These are phyloP conservation scores for Chionis minor DNA, from an alignment of 2,113 vertebrate species.

Conservation along the genomic window DNA sequence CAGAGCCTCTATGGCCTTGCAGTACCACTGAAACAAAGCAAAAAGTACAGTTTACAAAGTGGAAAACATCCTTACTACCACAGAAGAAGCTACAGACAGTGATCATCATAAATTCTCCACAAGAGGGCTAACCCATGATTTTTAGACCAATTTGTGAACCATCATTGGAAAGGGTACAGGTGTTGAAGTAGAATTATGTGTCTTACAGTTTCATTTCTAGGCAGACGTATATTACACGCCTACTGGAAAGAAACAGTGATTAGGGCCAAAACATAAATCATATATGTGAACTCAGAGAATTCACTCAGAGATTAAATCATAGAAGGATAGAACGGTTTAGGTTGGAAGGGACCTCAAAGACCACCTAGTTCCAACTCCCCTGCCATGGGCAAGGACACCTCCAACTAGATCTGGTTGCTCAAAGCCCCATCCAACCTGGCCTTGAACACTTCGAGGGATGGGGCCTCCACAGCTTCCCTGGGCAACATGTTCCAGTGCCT, in stretches of 20 bases:
- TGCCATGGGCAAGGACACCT: too few species aligned
- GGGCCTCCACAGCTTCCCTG: too few species aligned
- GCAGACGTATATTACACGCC: not conserved
- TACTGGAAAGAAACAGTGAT: not conserved
- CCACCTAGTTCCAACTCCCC: too few species aligned
- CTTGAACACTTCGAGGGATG: too few species aligned
- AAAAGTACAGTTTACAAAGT: not conserved
- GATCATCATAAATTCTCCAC: not conserved
- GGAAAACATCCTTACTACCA: not conserved
- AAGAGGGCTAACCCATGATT: not conserved
- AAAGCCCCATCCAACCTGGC: too few species aligned
- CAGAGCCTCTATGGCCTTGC: not conserved
- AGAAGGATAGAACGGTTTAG: too few species aligned
- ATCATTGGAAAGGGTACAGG: not conserved
- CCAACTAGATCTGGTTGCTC: too few species aligned
- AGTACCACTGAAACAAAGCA: not conserved
- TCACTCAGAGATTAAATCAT: too few species aligned
- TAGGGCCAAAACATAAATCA: not conserved
- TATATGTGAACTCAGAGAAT: not conserved
- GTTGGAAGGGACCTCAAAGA: too few species aligned
- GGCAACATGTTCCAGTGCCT: too few species aligned
- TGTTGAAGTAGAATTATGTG: not conserved
- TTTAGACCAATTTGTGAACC: not conserved
- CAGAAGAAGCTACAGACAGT: not conserved
- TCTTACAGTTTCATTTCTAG: not conserved